Evolutionary conservation across 2,888 invertebrate genomes (phyloP), one percentile per base, ranked within the genome.

Genomic region (Brachynemurus nebulosus): DNA sequence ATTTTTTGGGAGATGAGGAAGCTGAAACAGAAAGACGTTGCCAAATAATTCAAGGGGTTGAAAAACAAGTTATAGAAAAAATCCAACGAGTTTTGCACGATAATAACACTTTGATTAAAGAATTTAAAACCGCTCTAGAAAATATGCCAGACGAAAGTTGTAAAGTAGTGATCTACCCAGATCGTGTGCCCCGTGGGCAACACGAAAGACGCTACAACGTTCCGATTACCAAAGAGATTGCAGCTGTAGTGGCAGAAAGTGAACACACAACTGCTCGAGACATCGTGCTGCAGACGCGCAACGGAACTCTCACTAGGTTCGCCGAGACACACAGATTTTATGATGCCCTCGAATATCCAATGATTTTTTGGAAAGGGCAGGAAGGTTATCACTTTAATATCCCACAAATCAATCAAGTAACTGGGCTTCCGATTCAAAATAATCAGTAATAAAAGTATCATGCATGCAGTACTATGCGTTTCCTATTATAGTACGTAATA

Each of bases 311-410:
- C 9, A 38, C 48, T 11, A 44, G 54, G 5, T 54, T 63, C 4
- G 37, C 50, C 1, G 59, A 62, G 21, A 56, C 56, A 14, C 57
- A 59, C 33, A 51, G 50, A 27, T 58, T 51, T 27, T 58, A 59
- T 44, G 62, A 64, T 45, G 55, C 62, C 2, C 47, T 64, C 16
- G 52, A 57, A 37, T n/a, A n/a, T n/a, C n/a, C n/a, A n/a, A n/a
- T n/a, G n/a, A n/a, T n/a, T n/a, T n/a, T n/a, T n/a, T n/a, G 64
- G 51, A 56, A 17, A 40, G 54, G 56, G 4, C 47, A 59, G 42
- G 53, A 54, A 35, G 55, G 57, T 14, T 59, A 59, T 43, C 21
- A 53, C 19, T 55, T 59, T 50, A 12, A 52, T 17, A 53, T 59
- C 19, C 49, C 51, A 2, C 48, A 47, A 39, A 38, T 43, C 2